phyloP scores from a whole-genome alignment of 2,797 vertebrate genomes.

The Pangasius djambal region DNA sequence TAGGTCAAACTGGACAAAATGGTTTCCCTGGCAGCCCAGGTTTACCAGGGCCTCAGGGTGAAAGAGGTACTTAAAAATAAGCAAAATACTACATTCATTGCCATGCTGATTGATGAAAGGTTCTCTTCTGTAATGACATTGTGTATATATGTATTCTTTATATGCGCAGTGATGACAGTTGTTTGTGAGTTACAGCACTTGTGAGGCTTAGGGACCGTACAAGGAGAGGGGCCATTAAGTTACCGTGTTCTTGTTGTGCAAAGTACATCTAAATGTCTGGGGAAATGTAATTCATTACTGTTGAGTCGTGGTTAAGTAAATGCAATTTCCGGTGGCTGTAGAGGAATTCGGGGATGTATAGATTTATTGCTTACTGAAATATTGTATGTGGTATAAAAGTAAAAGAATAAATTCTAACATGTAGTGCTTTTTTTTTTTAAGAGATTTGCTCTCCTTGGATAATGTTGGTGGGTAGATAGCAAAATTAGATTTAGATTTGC shows the following conservation, averaged over 20 bases:
- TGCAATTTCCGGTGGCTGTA: not conserved
- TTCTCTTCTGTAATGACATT: not conserved
- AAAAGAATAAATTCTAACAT: not conserved
- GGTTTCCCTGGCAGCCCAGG: conserved; percentile 93
- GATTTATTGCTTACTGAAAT: conserved; percentile 14
- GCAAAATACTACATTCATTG: conserved; percentile 5
- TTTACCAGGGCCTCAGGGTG: conserved; percentile 87
- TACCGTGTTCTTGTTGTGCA: not conserved
- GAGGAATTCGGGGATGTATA: conserved; percentile 1
- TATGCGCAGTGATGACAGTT: conserved; percentile 4
- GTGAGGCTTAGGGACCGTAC: not conserved
- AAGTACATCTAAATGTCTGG: not conserved
- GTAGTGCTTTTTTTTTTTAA: conserved; percentile 1
- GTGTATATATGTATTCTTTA: conserved; percentile 21
- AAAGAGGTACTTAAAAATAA: conserved; percentile 82
- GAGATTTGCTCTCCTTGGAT: not conserved
- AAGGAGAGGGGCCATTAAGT: not conserved
- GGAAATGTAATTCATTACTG: conserved; percentile 22
- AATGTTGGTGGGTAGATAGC: not conserved
- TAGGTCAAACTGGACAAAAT: conserved; percentile 85
- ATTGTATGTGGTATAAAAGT: conserved; percentile 15
- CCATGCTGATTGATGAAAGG: not conserved
- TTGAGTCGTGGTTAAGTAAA: not conserved
- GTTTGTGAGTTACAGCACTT: conserved; percentile 28
- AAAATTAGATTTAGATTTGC: not conserved